Conservation (phyloP, 2,113 vertebrate species). For the Lycocorax pyrrhopterus region DNA sequence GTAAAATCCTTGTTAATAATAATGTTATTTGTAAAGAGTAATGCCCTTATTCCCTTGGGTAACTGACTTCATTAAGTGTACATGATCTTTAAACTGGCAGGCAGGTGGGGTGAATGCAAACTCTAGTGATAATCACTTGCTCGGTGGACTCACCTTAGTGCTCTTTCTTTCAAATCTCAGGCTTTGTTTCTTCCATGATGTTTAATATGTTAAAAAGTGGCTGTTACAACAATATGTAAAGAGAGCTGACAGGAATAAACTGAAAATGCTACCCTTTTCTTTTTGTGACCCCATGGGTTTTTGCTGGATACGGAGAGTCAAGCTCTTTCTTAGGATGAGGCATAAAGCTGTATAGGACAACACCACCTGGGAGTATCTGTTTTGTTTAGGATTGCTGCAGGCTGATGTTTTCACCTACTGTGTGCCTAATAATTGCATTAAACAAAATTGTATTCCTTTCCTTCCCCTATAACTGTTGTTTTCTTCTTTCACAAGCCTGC, state of each 20-base stretch:
- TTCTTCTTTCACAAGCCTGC: not conserved
- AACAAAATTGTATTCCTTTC: not conserved
- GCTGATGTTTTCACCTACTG: not conserved
- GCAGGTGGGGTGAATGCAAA: not conserved
- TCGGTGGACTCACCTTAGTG: not conserved
- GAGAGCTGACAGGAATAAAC: not conserved
- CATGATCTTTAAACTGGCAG: constrained; percentile 13
- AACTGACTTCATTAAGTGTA: not conserved
- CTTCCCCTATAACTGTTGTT: not conserved
- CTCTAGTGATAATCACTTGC: not conserved
- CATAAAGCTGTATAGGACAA: not conserved
- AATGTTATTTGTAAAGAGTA: constrained; percentile 15
- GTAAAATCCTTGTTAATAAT: constrained; percentile 15
- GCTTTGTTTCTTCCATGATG: constrained; percentile 34
- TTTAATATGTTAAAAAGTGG: constrained; percentile 59
- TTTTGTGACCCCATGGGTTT: not conserved
- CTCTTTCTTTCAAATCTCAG: constrained; percentile 26
- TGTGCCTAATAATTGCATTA: not conserved
- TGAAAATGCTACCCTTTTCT: constrained; percentile 14
- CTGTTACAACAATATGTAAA: not conserved
- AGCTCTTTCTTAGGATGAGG: not conserved
- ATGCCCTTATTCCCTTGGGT: not conserved
- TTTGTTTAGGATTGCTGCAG: not conserved
- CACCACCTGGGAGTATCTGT: not conserved
- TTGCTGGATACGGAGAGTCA: not conserved